Evolutionary conservation across 2,113 vertebrate genomes (phyloP).

Genomic region (Papio anubis): DNA sequence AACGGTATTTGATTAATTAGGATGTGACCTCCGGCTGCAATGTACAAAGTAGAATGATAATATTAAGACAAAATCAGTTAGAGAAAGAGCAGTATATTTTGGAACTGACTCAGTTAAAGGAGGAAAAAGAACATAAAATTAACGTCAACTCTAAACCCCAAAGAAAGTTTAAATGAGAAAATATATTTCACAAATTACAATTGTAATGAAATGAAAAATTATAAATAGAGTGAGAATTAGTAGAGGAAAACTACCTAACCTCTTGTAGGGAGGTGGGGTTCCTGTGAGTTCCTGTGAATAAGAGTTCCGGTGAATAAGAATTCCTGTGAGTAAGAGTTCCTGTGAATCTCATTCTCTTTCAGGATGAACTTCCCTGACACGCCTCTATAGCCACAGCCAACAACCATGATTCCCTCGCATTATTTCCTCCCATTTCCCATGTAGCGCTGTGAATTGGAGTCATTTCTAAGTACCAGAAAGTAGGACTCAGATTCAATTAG

Average conservation of each 20-base stretch:
- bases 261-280: not conserved
- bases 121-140: not conserved
- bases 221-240: not conserved
- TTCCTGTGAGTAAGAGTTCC: too few relatives aligned
- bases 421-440: not conserved
- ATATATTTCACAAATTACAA: not conserved
- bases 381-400: not conserved
- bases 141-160: not conserved
- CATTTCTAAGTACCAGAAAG: not conserved
- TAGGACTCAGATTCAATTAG: not conserved
- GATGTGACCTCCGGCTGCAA: not conserved
- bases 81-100: not conserved
- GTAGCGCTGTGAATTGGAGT: not conserved
- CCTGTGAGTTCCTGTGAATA: too few relatives aligned
- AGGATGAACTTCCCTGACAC: not conserved
- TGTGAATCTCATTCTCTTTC: not conserved
- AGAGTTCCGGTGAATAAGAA: too few relatives aligned
- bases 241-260: not conserved
- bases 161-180: constrained; percentile 13
- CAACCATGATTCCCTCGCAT: not conserved
- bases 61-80: not conserved
- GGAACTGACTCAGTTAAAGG: not conserved
- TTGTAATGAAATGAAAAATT: not conserved
- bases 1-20: not conserved
- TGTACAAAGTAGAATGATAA: not conserved